These are phyloP conservation scores for Xiphophorus maculatus DNA, from an alignment of 2,113 vertebrate species.

Conservation along the genomic window DNA sequence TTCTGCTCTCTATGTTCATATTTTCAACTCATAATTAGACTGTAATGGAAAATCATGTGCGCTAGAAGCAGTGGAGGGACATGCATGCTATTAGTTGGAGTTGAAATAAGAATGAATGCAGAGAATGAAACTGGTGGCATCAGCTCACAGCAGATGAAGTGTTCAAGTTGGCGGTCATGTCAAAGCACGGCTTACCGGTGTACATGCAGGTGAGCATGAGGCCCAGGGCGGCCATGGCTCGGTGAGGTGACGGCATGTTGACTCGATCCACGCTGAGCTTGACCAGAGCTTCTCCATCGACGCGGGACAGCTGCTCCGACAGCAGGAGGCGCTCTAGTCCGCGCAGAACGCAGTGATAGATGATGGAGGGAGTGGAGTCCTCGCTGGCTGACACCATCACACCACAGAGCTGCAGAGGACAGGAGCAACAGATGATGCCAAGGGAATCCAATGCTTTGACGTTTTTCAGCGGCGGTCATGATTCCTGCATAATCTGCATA, in stretches of 20 bases:
- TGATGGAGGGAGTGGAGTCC: slow-evolving; percentile 91
- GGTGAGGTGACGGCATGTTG: slow-evolving; percentile 94
- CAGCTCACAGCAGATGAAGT: slow-evolving; percentile 2
- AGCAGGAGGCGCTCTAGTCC: slow-evolving; percentile 95
- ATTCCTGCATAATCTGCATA: background rate
- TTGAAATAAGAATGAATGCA: background rate
- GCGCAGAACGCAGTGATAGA: slow-evolving; percentile 94
- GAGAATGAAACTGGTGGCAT: slow-evolving; percentile 10
- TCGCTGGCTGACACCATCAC: slow-evolving; percentile 95
- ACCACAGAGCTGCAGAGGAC: slow-evolving; percentile 86
- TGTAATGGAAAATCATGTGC: background rate
- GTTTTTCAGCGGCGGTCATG: background rate
- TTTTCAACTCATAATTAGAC: background rate
- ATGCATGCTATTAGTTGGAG: background rate
- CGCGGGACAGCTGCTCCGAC: slow-evolving; percentile 93
- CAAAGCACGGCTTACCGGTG: slow-evolving; percentile 83
- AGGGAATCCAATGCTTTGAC: background rate
- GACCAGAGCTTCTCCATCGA: slow-evolving; percentile 91
- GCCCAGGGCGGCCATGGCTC: slow-evolving; percentile 96
- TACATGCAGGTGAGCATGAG: slow-evolving; percentile 99
- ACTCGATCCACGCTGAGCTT: slow-evolving; percentile 97
- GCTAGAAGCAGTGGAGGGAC: background rate
- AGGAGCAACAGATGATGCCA: background rate
- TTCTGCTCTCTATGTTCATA: background rate
- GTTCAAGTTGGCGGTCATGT: background rate